Percentiles rank a stretch among this genome's conserved stretches.
Evolutionary conservation across 2,113 vertebrate genomes (phyloP).

Genomic region (Erinaceus europaeus): DNA sequence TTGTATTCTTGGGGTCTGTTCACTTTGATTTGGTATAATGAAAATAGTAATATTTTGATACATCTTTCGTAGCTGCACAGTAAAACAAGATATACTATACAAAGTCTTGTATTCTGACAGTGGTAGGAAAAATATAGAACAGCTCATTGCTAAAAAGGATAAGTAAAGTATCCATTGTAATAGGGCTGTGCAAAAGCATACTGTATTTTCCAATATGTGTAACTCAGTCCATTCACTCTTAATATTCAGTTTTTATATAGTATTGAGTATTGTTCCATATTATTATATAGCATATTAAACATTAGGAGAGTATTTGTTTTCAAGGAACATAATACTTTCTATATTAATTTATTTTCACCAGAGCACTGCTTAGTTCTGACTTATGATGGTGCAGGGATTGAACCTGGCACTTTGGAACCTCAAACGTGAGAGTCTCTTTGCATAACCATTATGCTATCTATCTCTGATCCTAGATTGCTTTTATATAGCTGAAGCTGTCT

Average conservation of each 20-base stretch:
- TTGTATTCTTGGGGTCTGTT: constrained; percentile 55
- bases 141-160: not conserved
- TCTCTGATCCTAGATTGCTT: constrained; percentile 26
- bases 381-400: too few species aligned
- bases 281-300: not conserved
- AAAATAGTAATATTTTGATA: constrained; percentile 49
- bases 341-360: too few species aligned
- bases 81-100: not conserved
- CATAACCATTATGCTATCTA: too few species aligned
- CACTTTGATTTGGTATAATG: not conserved
- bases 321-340: not conserved
- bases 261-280: not conserved
- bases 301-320: not conserved
- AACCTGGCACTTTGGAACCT: too few species aligned
- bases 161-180: constrained; percentile 7
- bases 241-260: not conserved
- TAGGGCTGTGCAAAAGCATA: not conserved
- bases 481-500: not conserved
- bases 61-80: constrained; percentile 17
- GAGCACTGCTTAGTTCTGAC: too few species aligned
- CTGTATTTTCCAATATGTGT: not conserved
- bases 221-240: constrained; percentile 12
- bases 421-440: too few species aligned
- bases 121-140: constrained; percentile 15
- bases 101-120: constrained; percentile 3